Percentiles rank a stretch among this genome's conserved stretches.
Evolutionary conservation across 2,888 invertebrate genomes (phyloP).

Genomic region (Mongoloraphidia duomilia): DNA sequence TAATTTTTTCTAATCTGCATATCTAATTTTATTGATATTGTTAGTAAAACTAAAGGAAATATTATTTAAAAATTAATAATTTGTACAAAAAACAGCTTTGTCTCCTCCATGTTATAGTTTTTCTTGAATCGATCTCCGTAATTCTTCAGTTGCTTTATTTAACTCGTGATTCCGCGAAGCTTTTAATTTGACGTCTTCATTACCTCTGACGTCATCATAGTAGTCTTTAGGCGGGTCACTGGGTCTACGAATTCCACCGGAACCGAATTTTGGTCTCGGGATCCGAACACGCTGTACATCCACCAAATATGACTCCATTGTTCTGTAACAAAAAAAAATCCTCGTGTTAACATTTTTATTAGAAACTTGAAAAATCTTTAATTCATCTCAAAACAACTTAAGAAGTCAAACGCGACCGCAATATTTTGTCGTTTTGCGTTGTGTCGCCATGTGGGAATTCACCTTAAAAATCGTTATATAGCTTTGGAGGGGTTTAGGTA

Average conservation of each 20-base stretch:
- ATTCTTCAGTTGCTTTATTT: slow-evolving; percentile 58
- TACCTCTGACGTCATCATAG: slow-evolving; percentile 39
- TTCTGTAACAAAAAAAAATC: not conserved
- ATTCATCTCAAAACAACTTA: too few relatives aligned
- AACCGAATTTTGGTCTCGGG: slow-evolving; percentile 69
- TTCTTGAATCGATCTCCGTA: slow-evolving; percentile 60
- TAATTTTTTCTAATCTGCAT: too few relatives aligned
- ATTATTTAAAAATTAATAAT: too few relatives aligned
- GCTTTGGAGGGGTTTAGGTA: too few relatives aligned
- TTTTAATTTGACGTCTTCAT: slow-evolving; percentile 37
- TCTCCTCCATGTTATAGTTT: slow-evolving; percentile 44
- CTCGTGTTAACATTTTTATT: too few relatives aligned
- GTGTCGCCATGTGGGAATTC: too few relatives aligned
- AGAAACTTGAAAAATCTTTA: too few relatives aligned
- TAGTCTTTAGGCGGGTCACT: slow-evolving; percentile 69
- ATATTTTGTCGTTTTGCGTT: too few relatives aligned
- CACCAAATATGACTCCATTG: slow-evolving; percentile 72
- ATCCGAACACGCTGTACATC: slow-evolving; percentile 73
- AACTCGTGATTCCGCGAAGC: slow-evolving; percentile 31
- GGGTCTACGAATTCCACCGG: slow-evolving; percentile 39
- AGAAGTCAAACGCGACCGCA: too few relatives aligned
- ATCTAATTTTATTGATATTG: too few relatives aligned
- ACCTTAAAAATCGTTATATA: too few relatives aligned
- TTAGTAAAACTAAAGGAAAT: too few relatives aligned
- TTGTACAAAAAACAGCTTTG: not conserved